These are phyloP conservation scores for Cybosia mesomella DNA, from an alignment of 2,888 invertebrate species.

Conservation along the genomic window DNA sequence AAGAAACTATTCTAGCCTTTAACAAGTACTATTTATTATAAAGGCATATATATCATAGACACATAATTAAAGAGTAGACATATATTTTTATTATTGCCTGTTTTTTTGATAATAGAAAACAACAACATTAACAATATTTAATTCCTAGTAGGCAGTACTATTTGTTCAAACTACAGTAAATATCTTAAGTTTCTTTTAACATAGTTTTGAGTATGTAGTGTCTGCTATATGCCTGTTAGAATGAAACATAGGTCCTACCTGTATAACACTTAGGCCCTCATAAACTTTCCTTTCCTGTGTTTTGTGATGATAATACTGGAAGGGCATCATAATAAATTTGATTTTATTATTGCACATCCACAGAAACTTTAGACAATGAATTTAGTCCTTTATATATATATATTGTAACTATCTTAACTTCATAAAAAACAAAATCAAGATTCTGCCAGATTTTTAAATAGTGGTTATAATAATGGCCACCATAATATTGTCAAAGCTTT, in stretches of 20 bases:
- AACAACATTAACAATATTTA: slow-evolving; percentile 8
- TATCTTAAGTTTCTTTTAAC: background rate
- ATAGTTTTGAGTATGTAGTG: background rate
- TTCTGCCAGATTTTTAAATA: slow-evolving; percentile 29
- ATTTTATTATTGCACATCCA: slow-evolving; percentile 22
- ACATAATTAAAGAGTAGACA: slow-evolving; percentile 26
- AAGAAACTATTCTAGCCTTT: slow-evolving; percentile 39
- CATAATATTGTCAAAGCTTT: slow-evolving; percentile 31
- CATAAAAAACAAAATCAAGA: slow-evolving; percentile 30
- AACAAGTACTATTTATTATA: slow-evolving; percentile 32
- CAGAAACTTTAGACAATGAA: slow-evolving; percentile 16
- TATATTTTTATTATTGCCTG: slow-evolving; percentile 12
- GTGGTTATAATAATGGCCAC: slow-evolving; percentile 41
- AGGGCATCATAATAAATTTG: slow-evolving; percentile 25
- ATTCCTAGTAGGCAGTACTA: slow-evolving; percentile 13
- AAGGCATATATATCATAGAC: slow-evolving; percentile 23
- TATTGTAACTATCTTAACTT: slow-evolving; percentile 33
- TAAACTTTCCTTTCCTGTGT: slow-evolving; percentile 6
- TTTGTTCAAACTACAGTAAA: slow-evolving; percentile 25
- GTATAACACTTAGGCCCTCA: slow-evolving; percentile 38
- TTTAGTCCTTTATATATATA: slow-evolving; percentile 20
- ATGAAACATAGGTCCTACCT: slow-evolving; percentile 20
- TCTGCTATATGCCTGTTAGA: too few species aligned
- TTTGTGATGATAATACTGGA: slow-evolving; percentile 44
- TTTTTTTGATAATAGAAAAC: slow-evolving; percentile 5